These are phyloP conservation scores for Phalloptychus januarius DNA, from an alignment of 2,797 vertebrate genomes.

Conservation along the genomic window DNA sequence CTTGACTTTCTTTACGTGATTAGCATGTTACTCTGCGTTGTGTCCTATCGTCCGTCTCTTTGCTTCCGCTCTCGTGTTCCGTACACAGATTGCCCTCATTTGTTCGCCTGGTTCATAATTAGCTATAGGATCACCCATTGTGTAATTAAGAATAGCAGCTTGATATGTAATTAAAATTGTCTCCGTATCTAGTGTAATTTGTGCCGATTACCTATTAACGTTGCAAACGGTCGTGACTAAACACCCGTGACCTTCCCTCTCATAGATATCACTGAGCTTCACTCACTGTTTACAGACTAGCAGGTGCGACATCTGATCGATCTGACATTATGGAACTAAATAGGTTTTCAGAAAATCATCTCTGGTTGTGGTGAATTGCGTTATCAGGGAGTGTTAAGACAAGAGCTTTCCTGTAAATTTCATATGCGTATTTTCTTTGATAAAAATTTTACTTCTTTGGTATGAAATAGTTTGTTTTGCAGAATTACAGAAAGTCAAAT, in stretches of 20 bases:
- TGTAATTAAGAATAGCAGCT: slow-evolving; percentile 79
- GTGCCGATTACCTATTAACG: slow-evolving; percentile 78
- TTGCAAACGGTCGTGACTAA: slow-evolving; percentile 77
- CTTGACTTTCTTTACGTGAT: slow-evolving; percentile 20
- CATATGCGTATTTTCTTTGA: slow-evolving; percentile 21
- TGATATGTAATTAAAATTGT: slow-evolving; percentile 81
- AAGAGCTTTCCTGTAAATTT: slow-evolving; percentile 19
- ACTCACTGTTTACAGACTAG: slow-evolving; percentile 48
- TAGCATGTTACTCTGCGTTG: slow-evolving; percentile 18
- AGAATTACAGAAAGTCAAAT: slow-evolving; percentile 36
- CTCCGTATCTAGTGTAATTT: slow-evolving; percentile 76
- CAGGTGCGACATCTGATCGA: slow-evolving; percentile 36
- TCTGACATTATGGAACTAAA: background rate
- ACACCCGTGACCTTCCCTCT: slow-evolving; percentile 74
- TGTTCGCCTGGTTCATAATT: slow-evolving; percentile 76
- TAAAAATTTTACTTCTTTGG: slow-evolving; percentile 18
- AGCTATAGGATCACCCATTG: slow-evolving; percentile 80
- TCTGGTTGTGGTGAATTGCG: slow-evolving; percentile 14
- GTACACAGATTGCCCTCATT: slow-evolving; percentile 66
- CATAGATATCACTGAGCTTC: slow-evolving; percentile 49
- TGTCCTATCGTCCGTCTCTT: slow-evolving; percentile 44
- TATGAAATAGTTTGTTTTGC: slow-evolving; percentile 24
- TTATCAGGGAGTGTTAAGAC: slow-evolving; percentile 7
- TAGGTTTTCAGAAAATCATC: background rate
- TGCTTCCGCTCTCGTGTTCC: slow-evolving; percentile 52